Evolutionary conservation across 2,888 invertebrate species (phyloP), one percentile per base, ranked within the genome.

Genomic region (Pammene aurita): DNA sequence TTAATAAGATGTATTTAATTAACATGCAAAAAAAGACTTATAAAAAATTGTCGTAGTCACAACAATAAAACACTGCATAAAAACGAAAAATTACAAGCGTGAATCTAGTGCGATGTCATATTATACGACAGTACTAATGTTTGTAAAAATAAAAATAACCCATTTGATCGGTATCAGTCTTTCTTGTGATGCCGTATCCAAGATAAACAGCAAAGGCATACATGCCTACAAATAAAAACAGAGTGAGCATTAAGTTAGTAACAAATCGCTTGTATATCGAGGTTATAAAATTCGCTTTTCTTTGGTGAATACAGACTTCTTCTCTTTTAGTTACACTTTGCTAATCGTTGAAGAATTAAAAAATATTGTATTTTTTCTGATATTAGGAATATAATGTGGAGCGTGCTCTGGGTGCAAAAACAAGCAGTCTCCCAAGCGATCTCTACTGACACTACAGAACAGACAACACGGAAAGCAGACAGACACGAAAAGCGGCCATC

Each of bases 161-260:
- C 81, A 85, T 83, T 77, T 86, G 87, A 66, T 88, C 81, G 18
- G 84, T 84, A 75, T 88, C 86, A 55, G 84, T 80, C 77, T 88
- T 89, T 78, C 85, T 87, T 74, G 84, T 79, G 46, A 89, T 80
- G 81, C 84, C 81, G 74, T 86, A 83, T 78, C 87, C 89, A 72
- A 91, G 78, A 80, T 88, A 85, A 54, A 90, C 82, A 35, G 88
- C 89, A 80, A 90, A 83, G 75, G 85, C 82, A 85, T 85, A 89
- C 70, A 89, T 83, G 82, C 89, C 90, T 90, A 90, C 72, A 81
- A 85, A 82, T 75, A 81, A 80, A 80, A 74, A 60, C 66, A 64
- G 67, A 67, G 52, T 48, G 16, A 56, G 42, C 34, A 7, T 52
- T 48, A 16, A 60, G 61, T 26, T 55, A 58, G 18, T 67, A 38